A percentile compares a stretch with the other conserved stretches of the same genome.
phyloP scores from a whole-genome alignment of 37 sponge, comb jelly and placozoan genomes.

The Spongia lamella region DNA sequence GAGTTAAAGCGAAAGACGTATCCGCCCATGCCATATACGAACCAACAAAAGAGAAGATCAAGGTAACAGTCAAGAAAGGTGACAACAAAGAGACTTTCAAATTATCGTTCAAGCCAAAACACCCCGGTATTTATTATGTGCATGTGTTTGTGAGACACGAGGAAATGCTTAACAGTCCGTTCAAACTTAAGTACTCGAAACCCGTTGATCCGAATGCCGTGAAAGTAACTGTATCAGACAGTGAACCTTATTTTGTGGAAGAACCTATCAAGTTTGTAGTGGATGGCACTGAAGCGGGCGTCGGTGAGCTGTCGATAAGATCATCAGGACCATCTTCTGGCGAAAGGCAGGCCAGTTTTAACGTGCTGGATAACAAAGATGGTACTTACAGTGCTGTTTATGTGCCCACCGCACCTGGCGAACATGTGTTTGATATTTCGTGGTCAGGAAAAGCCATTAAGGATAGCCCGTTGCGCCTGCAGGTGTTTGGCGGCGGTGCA shows the following conservation, averaged over 20 bases:
- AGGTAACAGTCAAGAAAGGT: constrained; percentile 4
- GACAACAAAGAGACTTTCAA: constrained; percentile 5
- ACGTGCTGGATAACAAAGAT: constrained; percentile 63
- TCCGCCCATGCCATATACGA: constrained; percentile 55
- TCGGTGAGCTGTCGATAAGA: constrained; percentile 69
- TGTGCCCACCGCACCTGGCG: constrained; percentile 50
- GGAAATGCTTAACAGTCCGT: constrained; percentile 44
- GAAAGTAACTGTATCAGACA: constrained; percentile 11
- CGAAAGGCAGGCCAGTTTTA: constrained; percentile 49
- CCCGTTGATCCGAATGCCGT: constrained; percentile 45
- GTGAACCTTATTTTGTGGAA: constrained; percentile 25
- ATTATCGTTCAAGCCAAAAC: constrained; percentile 28
- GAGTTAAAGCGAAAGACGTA: constrained; percentile 47
- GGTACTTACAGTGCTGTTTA: constrained; percentile 64
- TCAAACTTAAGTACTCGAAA: constrained; percentile 5
- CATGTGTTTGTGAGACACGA: constrained; percentile 20
- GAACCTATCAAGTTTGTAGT: constrained; percentile 56
- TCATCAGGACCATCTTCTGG: constrained; percentile 59
- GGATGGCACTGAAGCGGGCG: constrained; percentile 64
- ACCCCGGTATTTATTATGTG: constrained; percentile 35
- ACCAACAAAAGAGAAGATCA: constrained; percentile 33
- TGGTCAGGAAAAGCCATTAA: constrained; percentile 69
- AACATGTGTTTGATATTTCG: constrained; percentile 59
- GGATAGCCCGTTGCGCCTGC: constrained; percentile 59
- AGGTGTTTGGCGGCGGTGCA: neutral